Percentiles rank a stretch among this genome's conserved stretches.
These are phyloP conservation scores for Jaculus jaculus DNA, from an alignment of 2,113 vertebrate species.

Conservation along the genomic window DNA sequence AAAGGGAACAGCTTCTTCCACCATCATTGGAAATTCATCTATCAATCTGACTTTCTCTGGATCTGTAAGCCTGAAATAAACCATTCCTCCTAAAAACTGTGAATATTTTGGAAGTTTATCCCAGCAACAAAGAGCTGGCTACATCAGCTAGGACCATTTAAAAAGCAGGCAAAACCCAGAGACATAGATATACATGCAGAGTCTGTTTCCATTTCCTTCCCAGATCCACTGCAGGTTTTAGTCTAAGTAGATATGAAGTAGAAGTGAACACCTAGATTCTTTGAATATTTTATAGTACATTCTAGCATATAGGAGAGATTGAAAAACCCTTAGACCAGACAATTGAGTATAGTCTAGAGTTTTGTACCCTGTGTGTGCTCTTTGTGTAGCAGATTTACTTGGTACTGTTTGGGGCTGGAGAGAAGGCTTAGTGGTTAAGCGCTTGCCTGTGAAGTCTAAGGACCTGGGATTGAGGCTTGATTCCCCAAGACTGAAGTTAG, in stretches of 20 bases:
- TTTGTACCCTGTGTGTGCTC: not conserved
- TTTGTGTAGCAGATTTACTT: slow-evolving; percentile 19
- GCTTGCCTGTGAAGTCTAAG: no score
- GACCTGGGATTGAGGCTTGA: no score
- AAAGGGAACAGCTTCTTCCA: no score
- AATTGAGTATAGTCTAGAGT: not conserved
- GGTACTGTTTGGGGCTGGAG: no score
- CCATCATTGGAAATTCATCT: no score
- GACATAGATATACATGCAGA: not conserved
- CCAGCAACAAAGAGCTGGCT: no score
- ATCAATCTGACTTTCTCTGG: no score
- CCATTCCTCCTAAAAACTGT: no score
- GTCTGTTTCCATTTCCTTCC: not conserved
- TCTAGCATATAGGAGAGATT: not conserved
- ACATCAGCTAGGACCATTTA: not conserved
- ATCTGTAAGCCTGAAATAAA: no score
- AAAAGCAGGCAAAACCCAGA: not conserved
- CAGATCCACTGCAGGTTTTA: not conserved
- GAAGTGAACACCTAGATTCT: not conserved
- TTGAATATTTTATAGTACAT: not conserved
- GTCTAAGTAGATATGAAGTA: not conserved
- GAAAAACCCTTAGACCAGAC: not conserved
- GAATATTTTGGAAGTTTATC: no score
- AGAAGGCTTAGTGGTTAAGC: no score
- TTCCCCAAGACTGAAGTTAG: no score